These are phyloP conservation scores for Sebastes steindachneri DNA, from an alignment of 2,797 vertebrate species.

Conservation along the genomic window DNA sequence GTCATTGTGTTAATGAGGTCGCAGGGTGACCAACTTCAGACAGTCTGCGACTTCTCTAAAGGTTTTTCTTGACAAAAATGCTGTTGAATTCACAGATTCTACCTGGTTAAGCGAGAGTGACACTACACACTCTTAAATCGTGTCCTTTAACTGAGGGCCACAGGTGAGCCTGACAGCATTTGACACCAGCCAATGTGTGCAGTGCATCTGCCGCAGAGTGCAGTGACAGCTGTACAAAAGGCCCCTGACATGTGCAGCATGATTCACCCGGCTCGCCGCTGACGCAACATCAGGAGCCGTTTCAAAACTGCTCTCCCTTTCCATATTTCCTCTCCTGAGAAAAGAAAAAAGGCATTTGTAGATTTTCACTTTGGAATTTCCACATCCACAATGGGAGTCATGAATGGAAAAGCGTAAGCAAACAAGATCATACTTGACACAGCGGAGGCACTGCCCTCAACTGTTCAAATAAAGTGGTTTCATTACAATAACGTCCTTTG, in stretches of 20 bases:
- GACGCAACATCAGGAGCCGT: conserved; percentile 38
- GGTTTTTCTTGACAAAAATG: not conserved
- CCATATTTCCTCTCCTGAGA: conserved; percentile 28
- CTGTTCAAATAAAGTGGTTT: conserved; percentile 37
- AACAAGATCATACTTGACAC: conserved; percentile 32
- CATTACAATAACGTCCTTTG: not conserved
- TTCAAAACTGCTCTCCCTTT: conserved; percentile 39
- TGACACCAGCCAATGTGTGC: conserved; percentile 33
- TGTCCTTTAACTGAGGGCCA: conserved; percentile 46
- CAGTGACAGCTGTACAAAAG: conserved; percentile 70
- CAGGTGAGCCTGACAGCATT: conserved; percentile 71
- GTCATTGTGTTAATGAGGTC: not conserved
- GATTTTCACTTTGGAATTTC: conserved; percentile 24
- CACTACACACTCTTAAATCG: not conserved
- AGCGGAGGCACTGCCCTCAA: conserved; percentile 4
- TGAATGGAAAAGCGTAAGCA: conserved; percentile 28
- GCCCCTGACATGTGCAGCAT: conserved; percentile 40
- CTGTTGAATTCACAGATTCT: not conserved
- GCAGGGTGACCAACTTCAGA: not conserved
- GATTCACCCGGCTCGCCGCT: conserved; percentile 37
- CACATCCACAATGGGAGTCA: conserved; percentile 23
- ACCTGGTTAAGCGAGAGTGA: not conserved
- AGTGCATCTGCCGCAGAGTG: conserved; percentile 54
- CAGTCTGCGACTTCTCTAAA: not conserved
- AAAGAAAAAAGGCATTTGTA: not conserved